Evolutionary conservation across 2,113 vertebrate species (phyloP).

Genomic region (Amia ocellicauda): DNA sequence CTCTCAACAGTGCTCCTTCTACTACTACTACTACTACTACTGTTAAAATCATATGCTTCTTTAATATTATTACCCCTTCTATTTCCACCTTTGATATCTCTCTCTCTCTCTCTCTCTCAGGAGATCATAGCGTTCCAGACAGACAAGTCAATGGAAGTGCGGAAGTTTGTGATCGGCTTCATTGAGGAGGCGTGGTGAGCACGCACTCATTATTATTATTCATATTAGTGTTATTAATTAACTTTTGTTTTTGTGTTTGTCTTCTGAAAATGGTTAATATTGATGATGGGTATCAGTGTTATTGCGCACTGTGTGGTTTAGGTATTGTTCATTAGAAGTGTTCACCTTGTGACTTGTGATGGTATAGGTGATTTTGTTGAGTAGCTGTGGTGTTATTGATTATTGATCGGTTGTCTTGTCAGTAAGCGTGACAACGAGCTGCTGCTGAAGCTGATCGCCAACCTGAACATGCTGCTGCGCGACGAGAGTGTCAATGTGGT

Average conservation of each 20-base stretch:
- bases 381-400: too few relatives aligned
- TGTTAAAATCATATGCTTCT: not conserved
- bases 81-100: not conserved
- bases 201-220: not conserved
- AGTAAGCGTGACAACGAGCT: constrained; percentile 93
- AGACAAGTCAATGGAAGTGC: constrained; percentile 86
- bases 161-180: constrained; percentile 91
- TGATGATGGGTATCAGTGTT: too few relatives aligned
- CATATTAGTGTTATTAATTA: not conserved
- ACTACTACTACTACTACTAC: too few relatives aligned
- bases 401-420: too few relatives aligned
- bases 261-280: too few relatives aligned
- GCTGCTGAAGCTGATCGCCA: constrained; percentile 81
- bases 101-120: constrained; percentile 43
- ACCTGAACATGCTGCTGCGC: constrained; percentile 87
- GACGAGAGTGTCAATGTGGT: constrained; percentile 94
- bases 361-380: not conserved
- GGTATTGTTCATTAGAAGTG: too few relatives aligned
- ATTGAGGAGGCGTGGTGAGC: constrained; percentile 89
- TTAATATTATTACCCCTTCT: not conserved
- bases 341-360: not conserved
- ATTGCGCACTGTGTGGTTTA: too few relatives aligned
- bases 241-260: too few relatives aligned
- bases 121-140: constrained; percentile 92
- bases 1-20: not conserved